Evolutionary conservation across 2,797 vertebrate genomes (phyloP).

Genomic region (Loris lydekkerianus): DNA sequence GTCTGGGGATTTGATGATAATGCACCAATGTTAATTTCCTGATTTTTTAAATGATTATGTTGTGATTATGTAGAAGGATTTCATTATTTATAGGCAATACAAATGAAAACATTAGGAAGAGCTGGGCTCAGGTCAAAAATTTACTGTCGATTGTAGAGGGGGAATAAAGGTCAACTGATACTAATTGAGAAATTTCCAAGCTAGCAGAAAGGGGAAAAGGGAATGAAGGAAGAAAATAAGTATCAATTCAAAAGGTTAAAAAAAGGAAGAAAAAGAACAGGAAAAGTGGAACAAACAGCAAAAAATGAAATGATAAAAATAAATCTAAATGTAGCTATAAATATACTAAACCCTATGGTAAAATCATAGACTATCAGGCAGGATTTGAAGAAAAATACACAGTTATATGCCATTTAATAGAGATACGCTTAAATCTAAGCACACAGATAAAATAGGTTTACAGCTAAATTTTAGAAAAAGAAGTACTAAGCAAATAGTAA

Average conservation of each 20-base stretch:
- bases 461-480: not conserved
- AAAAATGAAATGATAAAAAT: slow-evolving; percentile 12
- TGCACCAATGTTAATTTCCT: not conserved
- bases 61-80: not conserved
- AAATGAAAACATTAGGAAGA: not conserved
- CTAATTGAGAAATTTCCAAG: not conserved
- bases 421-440: not conserved
- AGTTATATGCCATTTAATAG: not conserved
- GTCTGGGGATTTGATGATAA: not conserved
- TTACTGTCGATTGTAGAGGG: not conserved
- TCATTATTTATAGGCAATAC: not conserved
- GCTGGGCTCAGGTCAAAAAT: not conserved
- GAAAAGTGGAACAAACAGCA: not conserved
- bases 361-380: not conserved
- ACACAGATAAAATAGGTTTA: not conserved
- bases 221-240: not conserved
- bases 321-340: not conserved
- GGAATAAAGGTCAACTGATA: not conserved
- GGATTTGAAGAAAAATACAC: not conserved
- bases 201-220: not conserved
- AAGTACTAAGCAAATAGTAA: not conserved
- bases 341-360: not conserved
- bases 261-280: not conserved
- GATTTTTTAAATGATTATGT: not conserved
- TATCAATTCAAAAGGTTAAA: not conserved